Conservation (phyloP, 2,113 vertebrate genomes). For the Corythoichthys intestinalis region DNA sequence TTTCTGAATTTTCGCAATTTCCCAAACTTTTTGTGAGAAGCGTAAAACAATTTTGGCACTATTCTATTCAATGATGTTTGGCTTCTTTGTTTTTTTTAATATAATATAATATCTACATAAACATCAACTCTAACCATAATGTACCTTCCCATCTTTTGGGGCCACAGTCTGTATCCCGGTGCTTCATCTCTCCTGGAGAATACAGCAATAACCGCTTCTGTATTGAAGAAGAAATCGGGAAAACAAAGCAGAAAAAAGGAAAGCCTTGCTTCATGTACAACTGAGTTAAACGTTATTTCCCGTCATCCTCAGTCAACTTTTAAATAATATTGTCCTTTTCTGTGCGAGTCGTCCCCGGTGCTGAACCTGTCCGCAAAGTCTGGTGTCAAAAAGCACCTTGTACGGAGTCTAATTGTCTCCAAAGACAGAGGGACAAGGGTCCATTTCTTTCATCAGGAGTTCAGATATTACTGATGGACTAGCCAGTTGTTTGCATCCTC, state of each 20-base stretch:
- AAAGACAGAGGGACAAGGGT: constrained; percentile 13
- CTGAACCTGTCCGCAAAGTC: constrained; percentile 37
- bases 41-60: constrained; percentile 48
- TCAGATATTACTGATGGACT: constrained; percentile 59
- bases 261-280: constrained; percentile 36
- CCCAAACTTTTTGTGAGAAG: not conserved
- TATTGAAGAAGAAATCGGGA: constrained; percentile 18
- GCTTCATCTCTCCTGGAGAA: constrained; percentile 67
- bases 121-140: constrained; percentile 25
- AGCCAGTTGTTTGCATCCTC: constrained; percentile 77
- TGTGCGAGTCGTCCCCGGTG: constrained; percentile 22
- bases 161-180: constrained; percentile 15
- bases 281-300: constrained; percentile 41
- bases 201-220: constrained; percentile 7
- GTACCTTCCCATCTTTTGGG: constrained; percentile 12
- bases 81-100: constrained; percentile 28
- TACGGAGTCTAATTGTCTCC: constrained; percentile 33
- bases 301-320: constrained; percentile 36
- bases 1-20: not conserved
- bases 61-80: constrained; percentile 20
- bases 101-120: not conserved
- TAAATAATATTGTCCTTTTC: constrained; percentile 56
- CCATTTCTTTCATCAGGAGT: constrained; percentile 1
- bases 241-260: constrained; percentile 37
- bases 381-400: constrained; percentile 34